Conservation (phyloP, 64 coral and sea anemone species). For the Porites lutea region DNA sequence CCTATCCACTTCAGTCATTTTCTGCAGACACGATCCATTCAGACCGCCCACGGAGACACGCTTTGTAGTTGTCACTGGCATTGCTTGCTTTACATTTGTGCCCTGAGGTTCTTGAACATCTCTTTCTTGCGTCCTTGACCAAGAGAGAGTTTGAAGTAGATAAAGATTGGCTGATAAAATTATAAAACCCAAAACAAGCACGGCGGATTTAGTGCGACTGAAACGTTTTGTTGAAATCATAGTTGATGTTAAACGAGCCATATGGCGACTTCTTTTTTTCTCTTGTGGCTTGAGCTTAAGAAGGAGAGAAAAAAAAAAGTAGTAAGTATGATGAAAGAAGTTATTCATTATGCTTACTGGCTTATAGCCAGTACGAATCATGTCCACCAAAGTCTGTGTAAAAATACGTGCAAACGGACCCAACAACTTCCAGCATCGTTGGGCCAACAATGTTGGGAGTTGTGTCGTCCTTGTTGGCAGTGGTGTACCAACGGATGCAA, state of each 20-base stretch:
- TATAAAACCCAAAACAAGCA: not conserved
- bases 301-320: not conserved
- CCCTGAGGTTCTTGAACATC: not conserved
- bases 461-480: no score
- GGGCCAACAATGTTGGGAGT: no score
- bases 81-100: not conserved
- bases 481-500: no score
- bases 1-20: not conserved
- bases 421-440: no score
- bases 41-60: not conserved
- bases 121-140: not conserved
- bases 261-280: not conserved
- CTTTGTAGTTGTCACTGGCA: not conserved
- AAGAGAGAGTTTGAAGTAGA: not conserved
- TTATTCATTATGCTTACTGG: no score
- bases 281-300: not conserved
- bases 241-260: not conserved
- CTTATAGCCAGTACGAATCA: no score
- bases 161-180: not conserved
- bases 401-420: no score
- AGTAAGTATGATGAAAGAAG: not conserved
- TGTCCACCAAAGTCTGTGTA: no score
- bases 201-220: not conserved
- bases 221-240: not conserved
- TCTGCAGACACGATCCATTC: not conserved